These are phyloP conservation scores for Meloidogyne floridensis DNA, from an alignment of 1,140 invertebrate species.

Conservation along the genomic window DNA sequence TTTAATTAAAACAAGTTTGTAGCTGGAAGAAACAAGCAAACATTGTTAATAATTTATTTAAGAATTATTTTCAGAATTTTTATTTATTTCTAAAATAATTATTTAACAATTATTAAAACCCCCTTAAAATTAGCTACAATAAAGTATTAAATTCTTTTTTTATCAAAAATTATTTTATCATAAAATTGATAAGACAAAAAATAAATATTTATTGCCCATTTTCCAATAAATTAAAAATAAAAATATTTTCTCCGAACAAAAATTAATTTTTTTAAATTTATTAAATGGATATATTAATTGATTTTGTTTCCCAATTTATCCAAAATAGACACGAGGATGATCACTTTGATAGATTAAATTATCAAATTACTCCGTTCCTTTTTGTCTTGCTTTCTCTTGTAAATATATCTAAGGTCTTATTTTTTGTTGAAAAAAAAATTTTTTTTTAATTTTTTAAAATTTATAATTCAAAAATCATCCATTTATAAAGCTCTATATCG, in stretches of 20 bases:
- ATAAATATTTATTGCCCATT: not conserved
- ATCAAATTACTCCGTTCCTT: slow-evolving; percentile 52
- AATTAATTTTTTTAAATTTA: not conserved
- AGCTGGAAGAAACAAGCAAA: too few species aligned
- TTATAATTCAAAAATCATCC: not conserved
- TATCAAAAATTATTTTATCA: too few species aligned
- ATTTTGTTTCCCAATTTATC: slow-evolving; percentile 48
- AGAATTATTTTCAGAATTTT: too few species aligned
- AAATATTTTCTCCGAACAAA: not conserved
- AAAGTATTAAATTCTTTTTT: too few species aligned
- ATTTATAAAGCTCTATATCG: slow-evolving; percentile 51
- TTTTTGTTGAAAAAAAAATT: not conserved
- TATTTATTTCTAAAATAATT: too few species aligned
- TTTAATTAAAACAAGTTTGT: too few species aligned
- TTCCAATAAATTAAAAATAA: not conserved
- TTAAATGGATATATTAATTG: slow-evolving; percentile 47
- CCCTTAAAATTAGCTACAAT: too few species aligned
- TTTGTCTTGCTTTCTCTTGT: slow-evolving; percentile 50
- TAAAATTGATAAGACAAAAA: too few species aligned
- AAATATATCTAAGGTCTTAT: slow-evolving; percentile 49
- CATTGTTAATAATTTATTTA: too few species aligned
- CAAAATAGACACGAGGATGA: slow-evolving; percentile 45
- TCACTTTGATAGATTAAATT: slow-evolving; percentile 51
- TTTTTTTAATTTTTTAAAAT: too few species aligned
- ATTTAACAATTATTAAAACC: too few species aligned